Evolutionary conservation across 1,140 invertebrate genomes (phyloP), one percentile per base, ranked within the genome.

Genomic region (Stegodyphus mimosarum): DNA sequence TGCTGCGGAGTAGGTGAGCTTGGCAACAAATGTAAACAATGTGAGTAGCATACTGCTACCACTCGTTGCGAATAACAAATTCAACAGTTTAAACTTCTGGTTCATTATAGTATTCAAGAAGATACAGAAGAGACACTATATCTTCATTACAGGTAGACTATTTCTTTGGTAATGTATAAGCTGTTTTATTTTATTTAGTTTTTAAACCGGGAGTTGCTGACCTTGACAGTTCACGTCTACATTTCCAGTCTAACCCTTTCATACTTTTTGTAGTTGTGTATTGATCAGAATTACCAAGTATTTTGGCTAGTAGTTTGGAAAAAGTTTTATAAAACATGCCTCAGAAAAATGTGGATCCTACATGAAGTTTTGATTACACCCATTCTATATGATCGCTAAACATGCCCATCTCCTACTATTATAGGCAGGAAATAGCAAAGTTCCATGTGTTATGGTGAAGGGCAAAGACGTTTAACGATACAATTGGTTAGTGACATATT

Each of bases 21-120:
- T 64, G 51, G 9, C 50, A 73, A 73, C n/a, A 10, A 80, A 80
- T 80, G 77, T 80, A 80, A 80, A 80, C 77, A 80, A 80, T 71
- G 77, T 66, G 69, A 48, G n/a, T n/a, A n/a, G 51, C 48, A 33
- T 51, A 66, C 33, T 50, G 48, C 48, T 77, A 18, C 60, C 50
- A 51, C 13, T 66, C 48, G 49, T 33, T 33, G 33, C 33, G 15
- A 17, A 60, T 64, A 66, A n/a, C 18, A 49, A 60, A 77, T 50
- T 17, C 15, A 60, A 15, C 9, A 9, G 55, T 60, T 60, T 60
- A 60, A 60, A 74, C 33, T 74, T 60, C 51, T 52, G 33, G 17
- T 52, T 53, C 51, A 55, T 74, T 10, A 53, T 52, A 33, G 33
- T 3, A 33, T 33, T 33, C 33, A 33, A 33, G n/a, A 33, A 33